Percentiles rank a stretch among this genome's conserved stretches.
These are phyloP conservation scores for Ctena decussata DNA, from an alignment of 2,888 invertebrate species.

Conservation along the genomic window DNA sequence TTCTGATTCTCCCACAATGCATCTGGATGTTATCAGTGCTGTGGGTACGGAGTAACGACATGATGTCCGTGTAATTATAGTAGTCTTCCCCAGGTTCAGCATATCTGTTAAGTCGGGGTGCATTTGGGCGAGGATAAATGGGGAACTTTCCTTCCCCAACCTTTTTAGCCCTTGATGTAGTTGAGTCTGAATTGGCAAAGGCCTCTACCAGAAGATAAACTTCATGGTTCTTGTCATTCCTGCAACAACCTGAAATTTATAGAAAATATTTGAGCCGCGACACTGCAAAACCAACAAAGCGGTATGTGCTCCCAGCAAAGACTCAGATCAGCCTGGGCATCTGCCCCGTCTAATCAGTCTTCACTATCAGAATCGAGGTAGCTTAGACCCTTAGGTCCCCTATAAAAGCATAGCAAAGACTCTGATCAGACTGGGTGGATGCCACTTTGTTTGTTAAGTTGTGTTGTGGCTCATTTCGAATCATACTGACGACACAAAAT, in stretches of 20 bases:
- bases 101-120: conserved; percentile 77
- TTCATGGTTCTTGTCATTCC: conserved; percentile 84
- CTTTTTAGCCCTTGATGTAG: conserved; percentile 74
- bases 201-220: conserved; percentile 83
- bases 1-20: conserved; percentile 84
- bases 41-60: conserved; percentile 79
- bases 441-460: too few relatives aligned
- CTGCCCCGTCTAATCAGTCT: too few relatives aligned
- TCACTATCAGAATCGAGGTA: too few relatives aligned
- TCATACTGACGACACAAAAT: too few relatives aligned
- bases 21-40: conserved; percentile 81
- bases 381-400: too few relatives aligned
- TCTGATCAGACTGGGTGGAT: too few relatives aligned
- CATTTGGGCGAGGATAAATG: conserved; percentile 83
- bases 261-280: too few relatives aligned
- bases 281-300: too few relatives aligned
- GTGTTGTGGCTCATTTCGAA: too few relatives aligned
- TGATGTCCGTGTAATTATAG: conserved; percentile 79
- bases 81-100: conserved; percentile 80
- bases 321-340: too few relatives aligned
- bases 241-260: conserved; percentile 81
- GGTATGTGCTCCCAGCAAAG: too few relatives aligned
- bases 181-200: conserved; percentile 71
- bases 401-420: too few relatives aligned
- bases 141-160: conserved; percentile 84